phyloP scores from a whole-genome alignment of 2,888 invertebrate species.

The Tetanocera ferruginea region DNA sequence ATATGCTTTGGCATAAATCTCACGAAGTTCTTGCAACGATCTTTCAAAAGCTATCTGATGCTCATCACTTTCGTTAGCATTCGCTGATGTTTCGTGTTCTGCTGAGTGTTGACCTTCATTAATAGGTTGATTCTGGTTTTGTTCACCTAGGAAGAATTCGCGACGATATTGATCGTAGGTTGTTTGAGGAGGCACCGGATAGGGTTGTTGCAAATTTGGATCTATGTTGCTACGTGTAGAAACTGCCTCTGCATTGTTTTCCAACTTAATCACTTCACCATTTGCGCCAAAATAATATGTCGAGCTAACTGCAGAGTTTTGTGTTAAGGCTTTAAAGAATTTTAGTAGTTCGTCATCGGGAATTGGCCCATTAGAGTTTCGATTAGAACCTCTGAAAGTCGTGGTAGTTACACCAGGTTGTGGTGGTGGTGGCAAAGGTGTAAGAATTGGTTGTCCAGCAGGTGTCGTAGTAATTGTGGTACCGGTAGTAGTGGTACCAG shows the following conservation, averaged over 20 bases:
- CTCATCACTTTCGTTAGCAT: neutral
- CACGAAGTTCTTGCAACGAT: neutral
- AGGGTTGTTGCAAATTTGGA: too few relatives aligned
- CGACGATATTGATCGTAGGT: neutral
- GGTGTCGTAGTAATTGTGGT: too few relatives aligned
- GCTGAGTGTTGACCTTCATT: neutral
- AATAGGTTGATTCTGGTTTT: neutral
- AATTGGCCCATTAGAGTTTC: too few relatives aligned
- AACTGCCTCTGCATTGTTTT: too few relatives aligned
- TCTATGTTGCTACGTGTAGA: too few relatives aligned
- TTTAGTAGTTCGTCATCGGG: neutral
- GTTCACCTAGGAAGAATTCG: neutral
- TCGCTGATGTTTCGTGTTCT: neutral
- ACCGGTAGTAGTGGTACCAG: too few relatives aligned
- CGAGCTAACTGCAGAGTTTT: neutral
- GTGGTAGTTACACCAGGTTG: too few relatives aligned
- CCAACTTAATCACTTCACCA: neutral
- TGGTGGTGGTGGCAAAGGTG: too few relatives aligned
- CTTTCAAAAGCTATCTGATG: neutral
- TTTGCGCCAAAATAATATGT: neutral
- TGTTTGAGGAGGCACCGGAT: too few relatives aligned
- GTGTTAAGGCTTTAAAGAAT: neutral
- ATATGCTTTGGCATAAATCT: neutral
- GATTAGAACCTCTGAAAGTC: too few relatives aligned
- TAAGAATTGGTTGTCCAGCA: too few relatives aligned